phyloP scores from a whole-genome alignment of 2,797 vertebrate genomes.

The Myotis vivesi region DNA sequence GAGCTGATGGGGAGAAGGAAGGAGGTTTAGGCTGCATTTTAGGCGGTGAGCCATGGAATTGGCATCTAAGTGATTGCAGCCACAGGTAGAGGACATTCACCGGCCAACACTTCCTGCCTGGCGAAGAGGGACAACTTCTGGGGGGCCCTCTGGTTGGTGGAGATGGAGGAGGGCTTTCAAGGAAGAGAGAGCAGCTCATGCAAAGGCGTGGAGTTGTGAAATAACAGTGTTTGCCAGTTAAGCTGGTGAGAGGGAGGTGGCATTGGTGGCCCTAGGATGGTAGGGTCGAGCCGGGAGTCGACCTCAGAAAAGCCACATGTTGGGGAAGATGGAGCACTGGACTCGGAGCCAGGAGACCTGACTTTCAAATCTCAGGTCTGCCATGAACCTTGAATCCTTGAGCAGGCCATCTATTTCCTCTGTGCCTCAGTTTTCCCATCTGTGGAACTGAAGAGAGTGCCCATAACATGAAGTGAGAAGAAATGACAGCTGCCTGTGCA shows the following conservation, averaged over 20 bases:
- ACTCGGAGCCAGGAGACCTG: background rate
- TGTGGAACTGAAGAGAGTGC: background rate
- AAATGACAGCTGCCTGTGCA: background rate
- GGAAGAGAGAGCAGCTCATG: background rate
- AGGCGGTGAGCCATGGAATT: fast-evolving
- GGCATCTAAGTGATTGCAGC: background rate
- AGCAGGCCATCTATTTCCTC: background rate
- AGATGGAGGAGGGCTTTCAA: background rate
- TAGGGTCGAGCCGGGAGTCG: too few relatives aligned
- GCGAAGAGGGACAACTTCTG: background rate
- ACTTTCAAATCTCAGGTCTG: background rate
- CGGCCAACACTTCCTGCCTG: background rate
- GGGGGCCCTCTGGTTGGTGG: background rate
- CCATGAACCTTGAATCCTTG: background rate
- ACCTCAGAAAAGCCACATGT: background rate
- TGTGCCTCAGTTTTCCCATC: background rate
- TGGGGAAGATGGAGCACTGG: background rate
- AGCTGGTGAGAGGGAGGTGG: background rate
- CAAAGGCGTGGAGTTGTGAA: background rate
- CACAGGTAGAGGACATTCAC: background rate
- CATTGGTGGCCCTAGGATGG: background rate
- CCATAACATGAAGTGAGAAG: background rate
- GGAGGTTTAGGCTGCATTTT: background rate
- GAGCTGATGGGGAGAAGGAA: background rate
- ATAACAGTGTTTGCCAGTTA: background rate